Percentiles rank a stretch among this genome's conserved stretches.
Conservation (phyloP, 2,113 vertebrate species). For the Forbesichthys agassizii region DNA sequence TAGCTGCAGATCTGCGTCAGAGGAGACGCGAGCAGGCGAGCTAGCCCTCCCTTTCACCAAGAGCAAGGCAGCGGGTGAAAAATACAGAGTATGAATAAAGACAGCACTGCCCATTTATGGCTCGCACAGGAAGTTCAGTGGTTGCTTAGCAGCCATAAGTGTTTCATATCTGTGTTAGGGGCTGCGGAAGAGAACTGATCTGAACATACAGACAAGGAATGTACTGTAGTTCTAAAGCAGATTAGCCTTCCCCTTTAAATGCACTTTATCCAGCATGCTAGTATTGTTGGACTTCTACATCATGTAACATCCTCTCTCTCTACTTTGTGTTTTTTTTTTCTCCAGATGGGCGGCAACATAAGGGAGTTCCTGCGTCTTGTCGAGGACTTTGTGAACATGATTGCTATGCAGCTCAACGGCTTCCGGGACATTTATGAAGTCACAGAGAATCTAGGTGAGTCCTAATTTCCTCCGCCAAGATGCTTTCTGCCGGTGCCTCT, state of each 20-base stretch:
- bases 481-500: constrained; percentile 15
- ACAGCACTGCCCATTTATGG: constrained; percentile 70
- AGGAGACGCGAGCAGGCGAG: constrained; percentile 61
- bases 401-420: constrained; percentile 93
- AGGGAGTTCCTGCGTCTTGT: constrained; percentile 89
- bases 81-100: constrained; percentile 60
- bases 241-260: too few species aligned
- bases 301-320: constrained; percentile 1
- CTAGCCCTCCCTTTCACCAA: constrained; percentile 50
- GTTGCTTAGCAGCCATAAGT: constrained; percentile 66
- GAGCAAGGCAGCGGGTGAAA: constrained; percentile 32
- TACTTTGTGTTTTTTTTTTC: constrained; percentile 1
- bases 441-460: constrained; percentile 96
- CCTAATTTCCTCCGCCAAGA: constrained; percentile 22
- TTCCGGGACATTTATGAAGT: constrained; percentile 96
- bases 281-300: constrained; percentile 11
- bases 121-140: constrained; percentile 56
- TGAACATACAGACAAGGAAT: too few species aligned
- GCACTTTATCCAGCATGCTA: background rate
- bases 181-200: too few species aligned
- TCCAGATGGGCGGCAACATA: constrained; percentile 88
- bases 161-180: too few species aligned
- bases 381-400: constrained; percentile 94
- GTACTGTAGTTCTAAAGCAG: too few species aligned
- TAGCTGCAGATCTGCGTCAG: constrained; percentile 71